A percentile compares a stretch with the other conserved stretches of the same genome.
Evolutionary conservation across 1,140 invertebrate genomes (phyloP).

Genomic region (Coenobita brevimanus): DNA sequence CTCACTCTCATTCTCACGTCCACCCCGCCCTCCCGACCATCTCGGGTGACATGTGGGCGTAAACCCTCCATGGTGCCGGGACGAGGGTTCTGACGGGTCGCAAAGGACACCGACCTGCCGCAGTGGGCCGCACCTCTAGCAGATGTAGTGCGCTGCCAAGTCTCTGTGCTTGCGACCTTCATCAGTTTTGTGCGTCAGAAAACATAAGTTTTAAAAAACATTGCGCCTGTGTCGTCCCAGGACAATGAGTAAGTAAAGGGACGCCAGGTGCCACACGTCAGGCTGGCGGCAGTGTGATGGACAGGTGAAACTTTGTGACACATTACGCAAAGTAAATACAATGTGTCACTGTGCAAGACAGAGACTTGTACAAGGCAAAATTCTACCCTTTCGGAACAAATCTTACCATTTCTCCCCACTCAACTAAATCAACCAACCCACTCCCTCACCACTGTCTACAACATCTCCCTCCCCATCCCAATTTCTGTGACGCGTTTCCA

Average conservation of each 20-base stretch:
- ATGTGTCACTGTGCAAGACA: slow-evolving; percentile 28
- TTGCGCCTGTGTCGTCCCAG: too few species aligned
- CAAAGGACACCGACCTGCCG: not conserved
- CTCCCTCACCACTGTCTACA: too few species aligned
- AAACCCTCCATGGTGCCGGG: not conserved
- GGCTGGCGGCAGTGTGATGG: slow-evolving; percentile 41
- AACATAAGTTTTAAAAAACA: too few species aligned
- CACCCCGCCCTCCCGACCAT: slow-evolving; percentile 52
- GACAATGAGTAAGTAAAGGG: not conserved
- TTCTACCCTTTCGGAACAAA: too few species aligned
- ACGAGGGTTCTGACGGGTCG: slow-evolving; percentile 7
- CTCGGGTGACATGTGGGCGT: slow-evolving; percentile 50
- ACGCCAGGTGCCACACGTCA: not conserved
- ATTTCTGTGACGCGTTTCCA: not conserved
- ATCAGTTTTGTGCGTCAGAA: too few species aligned
- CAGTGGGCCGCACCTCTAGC: slow-evolving; percentile 10
- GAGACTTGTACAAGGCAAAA: slow-evolving; percentile 33
- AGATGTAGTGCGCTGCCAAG: not conserved
- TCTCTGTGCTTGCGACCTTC: too few species aligned
- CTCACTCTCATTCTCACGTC: not conserved
- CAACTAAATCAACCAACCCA: too few species aligned
- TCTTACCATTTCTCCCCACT: not conserved
- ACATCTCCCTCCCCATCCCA: not conserved
- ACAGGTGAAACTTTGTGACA: slow-evolving; percentile 30
- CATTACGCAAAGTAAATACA: not conserved